These are phyloP conservation scores for Lagodon rhomboides DNA, from an alignment of 2,797 vertebrate genomes.

Conservation along the genomic window DNA sequence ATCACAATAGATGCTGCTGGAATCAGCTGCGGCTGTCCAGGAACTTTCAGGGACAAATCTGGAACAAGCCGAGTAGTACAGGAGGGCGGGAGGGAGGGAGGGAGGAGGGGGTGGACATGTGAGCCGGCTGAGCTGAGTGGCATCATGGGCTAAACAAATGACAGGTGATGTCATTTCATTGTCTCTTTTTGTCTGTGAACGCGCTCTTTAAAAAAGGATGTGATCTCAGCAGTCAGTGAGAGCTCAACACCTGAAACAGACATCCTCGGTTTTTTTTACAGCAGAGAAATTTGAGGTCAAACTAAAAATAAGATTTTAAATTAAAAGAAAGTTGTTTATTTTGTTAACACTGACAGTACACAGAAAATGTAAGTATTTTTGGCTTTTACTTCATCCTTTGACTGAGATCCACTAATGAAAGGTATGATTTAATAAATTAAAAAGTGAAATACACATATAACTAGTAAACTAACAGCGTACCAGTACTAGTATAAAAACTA, in stretches of 20 bases:
- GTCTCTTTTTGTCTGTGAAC: conserved; percentile 23
- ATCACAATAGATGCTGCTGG: conserved; percentile 62
- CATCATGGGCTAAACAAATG: conserved; percentile 49
- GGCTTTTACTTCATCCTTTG: too few relatives aligned
- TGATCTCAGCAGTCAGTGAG: conserved; percentile 33
- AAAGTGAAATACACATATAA: too few relatives aligned
- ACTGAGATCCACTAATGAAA: too few relatives aligned
- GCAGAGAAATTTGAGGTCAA: not conserved
- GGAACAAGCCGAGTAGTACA: conserved; percentile 31
- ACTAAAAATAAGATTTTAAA: too few relatives aligned
- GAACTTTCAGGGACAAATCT: conserved; percentile 9
- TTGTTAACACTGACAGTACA: too few relatives aligned
- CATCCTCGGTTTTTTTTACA: not conserved
- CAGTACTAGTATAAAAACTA: too few relatives aligned
- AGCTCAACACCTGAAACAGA: not conserved
- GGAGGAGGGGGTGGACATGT: conserved; percentile 12
- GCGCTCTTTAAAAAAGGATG: conserved; percentile 23
- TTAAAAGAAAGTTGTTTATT: too few relatives aligned
- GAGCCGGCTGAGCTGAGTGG: conserved; percentile 19
- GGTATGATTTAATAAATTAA: too few relatives aligned
- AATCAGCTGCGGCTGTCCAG: conserved; percentile 48
- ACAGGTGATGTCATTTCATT: conserved; percentile 73
- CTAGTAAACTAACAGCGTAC: too few relatives aligned
- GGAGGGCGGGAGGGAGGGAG: not conserved
- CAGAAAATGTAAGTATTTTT: too few relatives aligned